Evolutionary conservation across 2,888 invertebrate species (phyloP), one percentile per base, ranked within the genome.

Genomic region (Drosophila siamana): DNA sequence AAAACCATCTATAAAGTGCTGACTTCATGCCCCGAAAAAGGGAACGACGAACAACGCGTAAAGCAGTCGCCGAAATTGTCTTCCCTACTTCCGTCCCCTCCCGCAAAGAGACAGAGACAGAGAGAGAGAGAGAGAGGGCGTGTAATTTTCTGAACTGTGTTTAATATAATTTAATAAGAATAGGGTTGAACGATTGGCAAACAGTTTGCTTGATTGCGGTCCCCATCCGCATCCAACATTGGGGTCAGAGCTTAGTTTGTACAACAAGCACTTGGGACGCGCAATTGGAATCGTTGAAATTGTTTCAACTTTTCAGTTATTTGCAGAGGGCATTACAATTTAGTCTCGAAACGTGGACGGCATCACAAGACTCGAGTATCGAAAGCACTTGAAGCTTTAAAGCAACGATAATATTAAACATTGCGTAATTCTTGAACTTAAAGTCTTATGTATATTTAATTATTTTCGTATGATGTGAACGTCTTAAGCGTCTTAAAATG

Each of bases 1-100:
- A 67, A 85, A 82, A 78, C 73, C 82, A 80, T 85, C 55, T 64
- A 43, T 66, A 67, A 74, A 69, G 67, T 69, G 69, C 66, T 66
- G 62, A 74, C 65, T 69, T 65, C 44, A 30, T 41, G 69, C 69
- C 63, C 43, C 52, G 52, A 40, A 40, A 11, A 38, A 51, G 19
- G 46, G 8, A 28, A 28, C 28, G 9, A 30, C 4, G 47, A 47
- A 44, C 9, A 43, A 26, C 50, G 38, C 24, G 47, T 48, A 48
- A 43, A 43, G 19, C 51, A 70, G 11, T 55, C 26, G 13, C 11
- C 22, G 54, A 48, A 36, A 38, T 51, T 48, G 22, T 4, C 30
- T 11, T 30, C 30, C 11, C 11, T 60, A 26, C 4, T 1, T 24
- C n/a, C 16, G 4, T 30, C 8, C 13, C 6, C 16, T 5, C 2